Base-by-base conservation (phyloP, 1,140 invertebrate species). In the Cydia pomonella region DNA sequence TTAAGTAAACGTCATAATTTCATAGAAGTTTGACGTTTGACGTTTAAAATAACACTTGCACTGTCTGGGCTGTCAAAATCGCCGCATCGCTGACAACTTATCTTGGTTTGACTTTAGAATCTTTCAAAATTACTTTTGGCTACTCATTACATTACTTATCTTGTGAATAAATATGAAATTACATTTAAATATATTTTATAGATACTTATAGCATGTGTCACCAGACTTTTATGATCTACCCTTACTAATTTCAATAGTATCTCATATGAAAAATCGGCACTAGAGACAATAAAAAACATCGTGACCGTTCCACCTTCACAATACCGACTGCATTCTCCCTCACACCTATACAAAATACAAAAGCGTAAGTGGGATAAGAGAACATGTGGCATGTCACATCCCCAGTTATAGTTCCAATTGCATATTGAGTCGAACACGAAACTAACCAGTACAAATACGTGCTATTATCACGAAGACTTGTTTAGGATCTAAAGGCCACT, bases 281-380 rank as follows among this genome's bases (percentile, higher is more conserved):
- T 10, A 23, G 9, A 59, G 21, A 59, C 53, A 59, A 59, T 23
- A 44, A 41, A 59, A 59, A 59, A 21, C 82, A 80, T 84, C 66
- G 78, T 78, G 84, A 80, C 82, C 82, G 82, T 86, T 81, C 85
- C 84, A 82, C 84, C 84, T 86, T 89, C 82, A 91, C 85, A 88
- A 85, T 88, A 82, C 76, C 50, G 78, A 44, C 29, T 50, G 10
- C 74, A 13, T 9, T 84, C 85, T 78, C 84, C 29, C 29, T 89
- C 79, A 44, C 73, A 81, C 82, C 12, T 72, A 76, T 18, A 18
- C 18, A 38, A 73, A 16, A 16, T 16, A 0, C 3, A 33, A 12
- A 53, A 6, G 81, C 72, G 74, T 33, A 77, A 90, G 73, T 69
- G 85, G 78, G 84, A 87, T 21, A 73, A 41, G 66, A 18, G 62